phyloP scores from a whole-genome alignment of 2,113 vertebrate species.

The Hypanus sabinus region DNA sequence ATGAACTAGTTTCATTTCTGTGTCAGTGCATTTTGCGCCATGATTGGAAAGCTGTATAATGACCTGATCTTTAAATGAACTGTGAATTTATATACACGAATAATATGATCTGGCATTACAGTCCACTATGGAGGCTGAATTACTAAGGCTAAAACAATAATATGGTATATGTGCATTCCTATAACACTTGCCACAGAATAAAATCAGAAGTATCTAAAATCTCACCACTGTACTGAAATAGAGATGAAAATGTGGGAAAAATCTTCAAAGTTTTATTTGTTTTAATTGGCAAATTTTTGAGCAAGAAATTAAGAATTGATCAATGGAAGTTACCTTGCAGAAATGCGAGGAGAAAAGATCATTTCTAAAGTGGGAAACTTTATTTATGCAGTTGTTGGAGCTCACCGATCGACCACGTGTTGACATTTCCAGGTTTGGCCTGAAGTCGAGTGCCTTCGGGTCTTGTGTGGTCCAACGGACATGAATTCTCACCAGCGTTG shows the following conservation, averaged over 20 bases:
- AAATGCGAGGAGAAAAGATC: not conserved
- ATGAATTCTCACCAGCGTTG: too few relatives aligned
- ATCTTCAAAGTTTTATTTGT: not conserved
- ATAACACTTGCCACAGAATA: not conserved
- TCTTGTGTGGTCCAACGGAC: too few relatives aligned
- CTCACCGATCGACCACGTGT: too few relatives aligned
- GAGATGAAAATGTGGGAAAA: not conserved
- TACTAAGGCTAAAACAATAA: not conserved
- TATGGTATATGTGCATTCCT: not conserved
- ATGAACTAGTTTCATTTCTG: conserved; percentile 28
- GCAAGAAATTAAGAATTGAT: not conserved
- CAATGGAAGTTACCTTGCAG: not conserved
- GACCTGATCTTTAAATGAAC: not conserved
- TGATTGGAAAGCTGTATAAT: not conserved
- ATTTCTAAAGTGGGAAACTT: not conserved
- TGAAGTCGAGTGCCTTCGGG: too few relatives aligned
- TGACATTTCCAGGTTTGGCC: too few relatives aligned
- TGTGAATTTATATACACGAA: not conserved
- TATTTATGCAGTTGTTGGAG: not conserved
- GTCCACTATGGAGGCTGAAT: not conserved
- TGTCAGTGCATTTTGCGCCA: not conserved
- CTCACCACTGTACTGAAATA: not conserved
- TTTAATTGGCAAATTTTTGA: conserved; percentile 6
- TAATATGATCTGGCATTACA: not conserved
- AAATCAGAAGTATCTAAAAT: not conserved